These are phyloP conservation scores for Papilio gigon DNA, from an alignment of 2,888 invertebrate species.

Conservation along the genomic window DNA sequence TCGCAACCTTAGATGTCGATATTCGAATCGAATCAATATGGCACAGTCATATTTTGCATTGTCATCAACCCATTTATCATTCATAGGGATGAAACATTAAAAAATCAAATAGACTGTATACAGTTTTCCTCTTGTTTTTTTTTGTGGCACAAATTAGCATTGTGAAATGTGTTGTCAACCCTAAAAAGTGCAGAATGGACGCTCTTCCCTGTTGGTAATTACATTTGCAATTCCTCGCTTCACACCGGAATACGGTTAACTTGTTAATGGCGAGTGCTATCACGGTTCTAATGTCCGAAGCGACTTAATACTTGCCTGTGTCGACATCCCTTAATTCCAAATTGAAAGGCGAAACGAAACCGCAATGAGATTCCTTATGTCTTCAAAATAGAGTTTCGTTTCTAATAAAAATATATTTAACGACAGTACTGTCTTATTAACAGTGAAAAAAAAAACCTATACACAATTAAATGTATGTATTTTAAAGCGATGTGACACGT, in stretches of 20 bases:
- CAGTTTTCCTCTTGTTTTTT: too few relatives aligned
- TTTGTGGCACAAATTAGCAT: too few relatives aligned
- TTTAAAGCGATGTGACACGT: too few relatives aligned
- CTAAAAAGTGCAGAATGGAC: background rate
- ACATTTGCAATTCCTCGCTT: background rate
- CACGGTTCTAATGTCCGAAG: background rate
- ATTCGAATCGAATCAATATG: background rate
- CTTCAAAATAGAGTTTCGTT: background rate
- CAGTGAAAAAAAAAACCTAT: too few relatives aligned
- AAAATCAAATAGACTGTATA: too few relatives aligned
- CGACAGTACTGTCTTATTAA: too few relatives aligned
- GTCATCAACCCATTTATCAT: background rate
- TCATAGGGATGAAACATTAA: background rate
- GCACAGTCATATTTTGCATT: background rate
- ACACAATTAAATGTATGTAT: too few relatives aligned
- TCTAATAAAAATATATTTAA: too few relatives aligned
- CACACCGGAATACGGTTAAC: conserved; percentile 12
- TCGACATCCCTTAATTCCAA: background rate
- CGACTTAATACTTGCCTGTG: conserved; percentile 5
- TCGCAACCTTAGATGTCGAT: background rate
- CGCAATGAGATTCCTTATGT: background rate
- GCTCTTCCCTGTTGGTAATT: conserved; percentile 3
- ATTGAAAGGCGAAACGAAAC: background rate
- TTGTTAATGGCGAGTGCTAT: conserved; percentile 5
- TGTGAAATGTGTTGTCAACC: background rate